Conservation (phyloP, 2,888 invertebrate species). For the Pimpla rufipes region DNA sequence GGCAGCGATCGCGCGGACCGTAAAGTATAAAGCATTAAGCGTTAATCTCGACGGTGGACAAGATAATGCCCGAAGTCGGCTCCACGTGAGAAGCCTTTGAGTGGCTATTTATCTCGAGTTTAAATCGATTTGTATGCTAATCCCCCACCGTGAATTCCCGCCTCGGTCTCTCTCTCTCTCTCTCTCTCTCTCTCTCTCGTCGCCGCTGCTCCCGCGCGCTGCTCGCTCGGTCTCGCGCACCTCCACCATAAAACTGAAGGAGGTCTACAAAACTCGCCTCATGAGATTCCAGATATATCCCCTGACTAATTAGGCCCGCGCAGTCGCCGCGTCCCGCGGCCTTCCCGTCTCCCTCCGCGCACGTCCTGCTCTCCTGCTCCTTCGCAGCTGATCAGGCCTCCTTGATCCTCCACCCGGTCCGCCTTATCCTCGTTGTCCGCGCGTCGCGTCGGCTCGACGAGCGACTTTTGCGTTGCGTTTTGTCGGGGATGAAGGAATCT, state of each 20-base stretch:
- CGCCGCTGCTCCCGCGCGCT: too few species aligned
- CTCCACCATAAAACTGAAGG: constrained; percentile 80
- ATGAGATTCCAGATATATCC: constrained; percentile 85
- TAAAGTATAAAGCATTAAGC: constrained; percentile 85
- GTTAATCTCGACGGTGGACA: constrained; percentile 84
- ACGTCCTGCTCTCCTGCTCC: constrained; percentile 53
- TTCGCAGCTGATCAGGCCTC: constrained; percentile 71
- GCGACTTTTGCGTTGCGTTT: neutral
- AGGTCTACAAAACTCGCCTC: constrained; percentile 84
- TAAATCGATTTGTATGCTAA: constrained; percentile 86
- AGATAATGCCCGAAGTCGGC: constrained; percentile 84
- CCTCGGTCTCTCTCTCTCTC: constrained; percentile 63
- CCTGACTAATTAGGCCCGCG: constrained; percentile 84
- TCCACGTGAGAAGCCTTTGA: constrained; percentile 83
- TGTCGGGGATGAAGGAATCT: constrained; percentile 1
- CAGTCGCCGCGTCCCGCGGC: constrained; percentile 74
- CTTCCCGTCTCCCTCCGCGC: constrained; percentile 66
- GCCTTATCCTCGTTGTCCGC: constrained; percentile 11
- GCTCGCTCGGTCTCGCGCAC: constrained; percentile 74
- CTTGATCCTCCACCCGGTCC: constrained; percentile 51
- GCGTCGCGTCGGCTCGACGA: too few species aligned
- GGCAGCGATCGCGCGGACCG: constrained; percentile 70
- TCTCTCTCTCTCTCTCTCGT: too few species aligned
- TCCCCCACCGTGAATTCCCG: constrained; percentile 83
- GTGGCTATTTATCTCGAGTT: constrained; percentile 85